Percentiles rank a stretch among this genome's conserved stretches.
phyloP scores from a whole-genome alignment of 2,113 vertebrate species.

The Nestor notabilis region DNA sequence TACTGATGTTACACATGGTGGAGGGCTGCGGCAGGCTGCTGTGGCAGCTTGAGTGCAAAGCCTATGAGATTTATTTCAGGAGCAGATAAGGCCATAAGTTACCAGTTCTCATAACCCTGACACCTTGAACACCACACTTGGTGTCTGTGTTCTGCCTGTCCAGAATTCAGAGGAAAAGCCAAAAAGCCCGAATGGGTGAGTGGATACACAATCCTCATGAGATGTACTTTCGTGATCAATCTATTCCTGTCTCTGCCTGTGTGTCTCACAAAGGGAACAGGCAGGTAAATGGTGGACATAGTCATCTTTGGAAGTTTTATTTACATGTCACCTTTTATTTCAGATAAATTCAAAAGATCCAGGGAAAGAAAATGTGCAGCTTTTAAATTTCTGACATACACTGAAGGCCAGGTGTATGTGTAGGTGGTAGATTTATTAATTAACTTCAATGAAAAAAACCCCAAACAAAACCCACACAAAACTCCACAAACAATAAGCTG shows the following conservation, averaged over 20 bases:
- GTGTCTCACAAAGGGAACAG: conserved; percentile 9
- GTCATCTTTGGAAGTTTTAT: neutral
- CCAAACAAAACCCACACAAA: neutral
- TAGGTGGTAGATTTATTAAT: conserved; percentile 35
- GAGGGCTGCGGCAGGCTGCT: neutral
- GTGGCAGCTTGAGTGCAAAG: neutral
- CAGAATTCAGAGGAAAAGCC: neutral
- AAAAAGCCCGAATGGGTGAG: neutral
- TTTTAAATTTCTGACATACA: neutral
- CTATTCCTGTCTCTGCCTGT: neutral
- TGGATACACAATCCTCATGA: neutral
- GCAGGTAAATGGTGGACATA: neutral
- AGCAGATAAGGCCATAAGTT: neutral
- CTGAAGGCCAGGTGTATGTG: neutral
- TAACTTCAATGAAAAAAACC: neutral
- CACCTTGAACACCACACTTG: neutral
- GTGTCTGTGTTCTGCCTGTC: neutral
- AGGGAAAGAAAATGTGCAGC: neutral
- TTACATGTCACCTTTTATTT: conserved; percentile 5
- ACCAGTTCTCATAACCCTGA: neutral
- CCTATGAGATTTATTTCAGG: neutral
- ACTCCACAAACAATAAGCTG: neutral
- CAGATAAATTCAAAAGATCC: conserved; percentile 7
- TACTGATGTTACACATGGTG: neutral
- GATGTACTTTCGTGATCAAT: neutral